Base-by-base conservation (phyloP, 2,888 invertebrate genomes). In the Tiphia femorata region DNA sequence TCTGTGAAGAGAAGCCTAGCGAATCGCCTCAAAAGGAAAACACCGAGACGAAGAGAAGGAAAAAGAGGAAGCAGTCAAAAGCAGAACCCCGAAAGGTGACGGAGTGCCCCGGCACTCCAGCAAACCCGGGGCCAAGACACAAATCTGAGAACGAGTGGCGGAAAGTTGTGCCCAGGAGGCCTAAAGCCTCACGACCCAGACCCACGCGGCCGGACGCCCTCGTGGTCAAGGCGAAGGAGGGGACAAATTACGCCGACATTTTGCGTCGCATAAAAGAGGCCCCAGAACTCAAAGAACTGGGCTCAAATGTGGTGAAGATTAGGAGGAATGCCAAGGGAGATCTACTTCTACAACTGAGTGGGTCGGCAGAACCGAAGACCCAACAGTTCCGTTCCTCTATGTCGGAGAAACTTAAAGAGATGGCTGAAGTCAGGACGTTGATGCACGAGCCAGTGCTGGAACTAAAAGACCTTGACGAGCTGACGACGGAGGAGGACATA, bases 381-480 rank as follows among this genome's bases (percentile, higher is more conserved):
- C 6, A 6, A 6, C 6, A 25, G 25, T 6, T 25, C 6, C 8
- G 25, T 8, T 25, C 25, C 6, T 5, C 25, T 5, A 25, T 25
- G 6, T 5, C 6, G 5, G 25, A 25, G 5, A 8, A 6, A 8
- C 25, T 25, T 8, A 8, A 8, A 6, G 25, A 25, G 8, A 5
- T 6, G 25, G 25, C 25, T 1, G 33, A 35, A n/a, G 59, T 62
- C 1, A 49, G 41, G 14, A 27, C 59, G 20, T 44, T 51, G 33
- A 41, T 23, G 3, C 64, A 49, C 1, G 37, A 62, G 14, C 52
- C 49, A 1, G n/a, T 4, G 2, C 6, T 65, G 16, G 62, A 65
- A 16, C 59, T 65, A 10, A 37, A 46, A n/a, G 62, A 65, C 27
- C 21, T 57, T 0, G 60, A 62, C 27, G 60, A 53, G 2, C n/a